Evolutionary conservation across 1,140 invertebrate genomes (phyloP), one percentile per base, ranked within the genome.

Genomic region (Hyposmocoma kahamanoa): DNA sequence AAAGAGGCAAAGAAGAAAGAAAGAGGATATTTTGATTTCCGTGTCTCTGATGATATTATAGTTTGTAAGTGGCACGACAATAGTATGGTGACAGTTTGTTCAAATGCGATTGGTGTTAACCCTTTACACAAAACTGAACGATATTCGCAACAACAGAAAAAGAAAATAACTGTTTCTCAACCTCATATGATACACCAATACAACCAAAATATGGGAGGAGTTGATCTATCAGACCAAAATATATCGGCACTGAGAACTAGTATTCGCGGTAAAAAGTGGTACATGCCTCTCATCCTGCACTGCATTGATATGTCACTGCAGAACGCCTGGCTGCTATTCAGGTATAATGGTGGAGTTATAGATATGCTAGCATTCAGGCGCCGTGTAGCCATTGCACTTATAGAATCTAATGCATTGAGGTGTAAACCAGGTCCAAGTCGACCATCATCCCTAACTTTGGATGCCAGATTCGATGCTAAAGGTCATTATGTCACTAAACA

Each of bases 221-320:
- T 28, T 6, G 24, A 28, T 28, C 24, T 28, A 5, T 38, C 34
- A 17, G 34, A 38, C 15, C 34, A 38, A 38, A 38, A 38, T 17
- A 38, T 38, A 38, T 38, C 34, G 15, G 6, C 34, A 38, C 17
- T 38, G 6, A 38, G 34, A 15, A 38, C 34, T 9, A 38, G 34
- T 38, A 38, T 38, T 38, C 11, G 34, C 34, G 17, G 34, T 38
- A 38, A 38, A 15, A 38, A 38, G 34, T 38, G 34, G 34, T 28
- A 28, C 24, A 28, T 28, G 24, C 34, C 34, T 17, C 34, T 38
- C 34, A n/a, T 38, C 34, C 15, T 38, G 34, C 34, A 38, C 6
- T 38, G 34, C 13, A 38, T 38, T 17, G 11, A 38, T 38, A 38
- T 38, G 34, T 38, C 34, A 38, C 34, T 38, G 5, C 34, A 38